Evolutionary conservation across 1,140 invertebrate species (phyloP).

Genomic region (Globodera rostochiensis): DNA sequence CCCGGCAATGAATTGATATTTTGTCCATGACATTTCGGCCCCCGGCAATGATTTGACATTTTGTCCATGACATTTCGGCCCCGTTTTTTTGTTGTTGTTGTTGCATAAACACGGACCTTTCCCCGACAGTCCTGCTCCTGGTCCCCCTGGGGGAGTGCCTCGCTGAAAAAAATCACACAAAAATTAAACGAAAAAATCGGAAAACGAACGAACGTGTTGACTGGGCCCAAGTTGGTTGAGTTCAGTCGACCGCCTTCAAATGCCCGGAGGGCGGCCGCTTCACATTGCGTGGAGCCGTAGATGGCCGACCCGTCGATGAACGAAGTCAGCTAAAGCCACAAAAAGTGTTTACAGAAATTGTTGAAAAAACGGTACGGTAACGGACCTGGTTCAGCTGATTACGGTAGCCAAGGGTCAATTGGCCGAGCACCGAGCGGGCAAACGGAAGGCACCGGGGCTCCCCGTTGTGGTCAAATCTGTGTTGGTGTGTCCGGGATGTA

Average conservation of each 20-base stretch:
- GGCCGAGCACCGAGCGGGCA: constrained; percentile 86
- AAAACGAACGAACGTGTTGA: constrained; percentile 33
- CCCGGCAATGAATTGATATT: no score
- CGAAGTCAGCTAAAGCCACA: constrained; percentile 72
- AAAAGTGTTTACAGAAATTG: background rate
- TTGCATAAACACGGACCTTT: constrained; percentile 5
- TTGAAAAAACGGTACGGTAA: background rate
- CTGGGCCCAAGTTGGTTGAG: constrained; percentile 50
- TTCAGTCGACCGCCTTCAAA: constrained; percentile 59
- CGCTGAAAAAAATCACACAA: constrained; percentile 27
- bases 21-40: no score
- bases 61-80: no score
- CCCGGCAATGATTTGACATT: no score
- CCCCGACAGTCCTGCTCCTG: constrained; percentile 60
- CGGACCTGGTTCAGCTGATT: constrained; percentile 40
- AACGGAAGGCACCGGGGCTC: constrained; percentile 85
- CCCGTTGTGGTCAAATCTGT: constrained; percentile 72
- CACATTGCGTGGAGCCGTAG: constrained; percentile 79
- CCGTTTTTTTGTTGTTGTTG: no score
- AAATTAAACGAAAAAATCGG: constrained; percentile 4
- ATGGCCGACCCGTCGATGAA: constrained; percentile 81
- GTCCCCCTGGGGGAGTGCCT: constrained; percentile 54
- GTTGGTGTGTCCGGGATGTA: no score
- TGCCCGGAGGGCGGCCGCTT: constrained; percentile 73
- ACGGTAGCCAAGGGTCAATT: constrained; percentile 65